Evolutionary conservation across 2,797 vertebrate species (phyloP), one percentile per base, ranked within the genome.

Genomic region (Lagocephalus sceleratus): DNA sequence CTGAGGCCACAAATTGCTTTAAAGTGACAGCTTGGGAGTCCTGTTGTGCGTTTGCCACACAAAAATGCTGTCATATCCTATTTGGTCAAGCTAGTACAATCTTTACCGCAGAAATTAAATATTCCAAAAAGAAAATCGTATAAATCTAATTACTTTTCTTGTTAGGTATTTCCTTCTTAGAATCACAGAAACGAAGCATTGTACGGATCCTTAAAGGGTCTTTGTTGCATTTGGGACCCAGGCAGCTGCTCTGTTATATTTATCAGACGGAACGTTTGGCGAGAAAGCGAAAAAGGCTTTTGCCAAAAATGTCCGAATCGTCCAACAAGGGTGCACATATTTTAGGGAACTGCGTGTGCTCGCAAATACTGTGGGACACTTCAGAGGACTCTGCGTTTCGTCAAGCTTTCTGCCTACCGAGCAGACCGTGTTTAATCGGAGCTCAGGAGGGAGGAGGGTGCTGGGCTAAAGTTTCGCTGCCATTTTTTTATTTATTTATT

Each of bases 1-100:
- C 52, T 67, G 54, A 73, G 60, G 60, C 25, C 17, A 45, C 39
- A 55, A 54, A 60, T 35, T 48, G 44, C 61, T 56, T 11, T 42
- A 47, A 25, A 29, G 29, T 29, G 29, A 29, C 8, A 8, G 9
- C 6, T 29, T 29, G 9, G 11, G 25, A 25, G 26, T 7, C 11
- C 11, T 29, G 32, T 35, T 35, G 32, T 35, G 32, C 3, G 12
- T 35, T 35, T 14, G 12, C 11, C n/a, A n/a, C n/a, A n/a, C n/a
- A n/a, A n/a, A n/a, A n/a, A n/a, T n/a, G n/a, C n/a, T n/a, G 29
- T 29, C 29, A 25, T 5, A 6, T 25, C 25, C 8, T 25, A 25
- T 2, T 25, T 25, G 7, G 29, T 29, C 8, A 2, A 29, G 8
- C 8, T 29, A 8, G 29, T 9, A 29, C 5, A 11, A 29, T 8